Conservation (phyloP, 2,888 invertebrate species). For the Oscheius sp. region DNA sequence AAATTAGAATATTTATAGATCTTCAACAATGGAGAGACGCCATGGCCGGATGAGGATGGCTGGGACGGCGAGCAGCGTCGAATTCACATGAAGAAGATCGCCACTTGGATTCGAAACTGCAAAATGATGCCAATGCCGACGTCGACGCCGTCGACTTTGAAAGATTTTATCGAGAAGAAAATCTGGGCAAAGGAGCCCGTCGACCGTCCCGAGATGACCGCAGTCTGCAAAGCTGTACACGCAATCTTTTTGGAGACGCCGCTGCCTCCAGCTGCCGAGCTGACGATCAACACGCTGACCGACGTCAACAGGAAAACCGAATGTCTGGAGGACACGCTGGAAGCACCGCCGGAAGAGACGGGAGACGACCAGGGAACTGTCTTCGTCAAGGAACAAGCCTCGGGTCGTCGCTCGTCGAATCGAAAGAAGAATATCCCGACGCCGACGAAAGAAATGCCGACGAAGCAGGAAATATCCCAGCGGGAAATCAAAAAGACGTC, state of each 20-base stretch:
- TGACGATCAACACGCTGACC: neutral
- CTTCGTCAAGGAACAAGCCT: too few species aligned
- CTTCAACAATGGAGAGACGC: slow-evolving; percentile 46
- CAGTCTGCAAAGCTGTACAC: neutral
- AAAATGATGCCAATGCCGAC: slow-evolving; percentile 15
- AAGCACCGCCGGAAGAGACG: too few species aligned
- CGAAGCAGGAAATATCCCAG: neutral
- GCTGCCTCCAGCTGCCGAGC: neutral
- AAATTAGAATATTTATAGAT: slow-evolving; percentile 40
- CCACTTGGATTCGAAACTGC: neutral
- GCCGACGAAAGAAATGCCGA: neutral
- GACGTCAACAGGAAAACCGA: neutral
- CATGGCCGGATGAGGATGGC: slow-evolving; percentile 46
- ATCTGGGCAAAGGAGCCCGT: neutral
- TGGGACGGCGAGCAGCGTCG: neutral
- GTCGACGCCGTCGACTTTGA: neutral
- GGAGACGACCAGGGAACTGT: too few species aligned
- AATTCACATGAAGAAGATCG: slow-evolving; percentile 5
- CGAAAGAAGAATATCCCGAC: too few species aligned
- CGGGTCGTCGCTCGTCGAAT: neutral
- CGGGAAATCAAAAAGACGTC: neutral
- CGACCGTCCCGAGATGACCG: neutral
- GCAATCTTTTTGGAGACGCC: neutral
- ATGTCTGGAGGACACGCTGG: neutral
- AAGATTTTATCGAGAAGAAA: neutral